A percentile compares a stretch with the other conserved stretches of the same genome.
These are phyloP conservation scores for Podiceps cristatus DNA, from an alignment of 2,113 vertebrate species.

Conservation along the genomic window DNA sequence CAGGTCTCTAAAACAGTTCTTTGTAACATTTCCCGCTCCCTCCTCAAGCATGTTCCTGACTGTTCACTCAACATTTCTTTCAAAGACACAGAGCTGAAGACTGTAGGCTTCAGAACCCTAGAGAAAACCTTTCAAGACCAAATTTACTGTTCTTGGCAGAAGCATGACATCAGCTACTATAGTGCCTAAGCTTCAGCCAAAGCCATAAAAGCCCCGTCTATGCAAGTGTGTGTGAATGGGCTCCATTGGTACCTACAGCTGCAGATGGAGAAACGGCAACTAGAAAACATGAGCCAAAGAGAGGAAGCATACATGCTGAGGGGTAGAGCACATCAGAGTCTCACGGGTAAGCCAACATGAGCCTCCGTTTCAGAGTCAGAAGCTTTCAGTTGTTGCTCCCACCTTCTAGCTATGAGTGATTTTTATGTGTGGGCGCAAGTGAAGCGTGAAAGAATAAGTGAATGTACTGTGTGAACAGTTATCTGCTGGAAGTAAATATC, in stretches of 20 bases:
- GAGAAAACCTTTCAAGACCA: not conserved
- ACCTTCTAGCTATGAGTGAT: not conserved
- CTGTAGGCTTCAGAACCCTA: not conserved
- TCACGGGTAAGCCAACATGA: not conserved
- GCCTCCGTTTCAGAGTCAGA: not conserved
- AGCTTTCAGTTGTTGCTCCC: not conserved
- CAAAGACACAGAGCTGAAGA: not conserved
- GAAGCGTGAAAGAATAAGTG: not conserved
- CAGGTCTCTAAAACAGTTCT: not conserved
- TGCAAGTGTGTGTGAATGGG: accelerated
- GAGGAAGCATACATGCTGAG: accelerated
- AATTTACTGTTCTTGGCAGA: not conserved
- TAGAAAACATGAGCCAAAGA: not conserved
- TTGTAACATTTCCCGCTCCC: not conserved
- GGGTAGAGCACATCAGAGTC: not conserved
- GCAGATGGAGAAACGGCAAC: accelerated
- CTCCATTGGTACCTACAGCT: not conserved
- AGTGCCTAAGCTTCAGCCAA: not conserved
- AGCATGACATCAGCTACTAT: not conserved
- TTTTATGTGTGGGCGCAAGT: not conserved
- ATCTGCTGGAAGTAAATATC: not conserved
- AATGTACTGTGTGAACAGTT: not conserved
- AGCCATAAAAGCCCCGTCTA: not conserved
- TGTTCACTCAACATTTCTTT: not conserved
- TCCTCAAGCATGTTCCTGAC: not conserved